Conservation (phyloP, 2,797 vertebrate species). For the Glossophaga mutica region DNA sequence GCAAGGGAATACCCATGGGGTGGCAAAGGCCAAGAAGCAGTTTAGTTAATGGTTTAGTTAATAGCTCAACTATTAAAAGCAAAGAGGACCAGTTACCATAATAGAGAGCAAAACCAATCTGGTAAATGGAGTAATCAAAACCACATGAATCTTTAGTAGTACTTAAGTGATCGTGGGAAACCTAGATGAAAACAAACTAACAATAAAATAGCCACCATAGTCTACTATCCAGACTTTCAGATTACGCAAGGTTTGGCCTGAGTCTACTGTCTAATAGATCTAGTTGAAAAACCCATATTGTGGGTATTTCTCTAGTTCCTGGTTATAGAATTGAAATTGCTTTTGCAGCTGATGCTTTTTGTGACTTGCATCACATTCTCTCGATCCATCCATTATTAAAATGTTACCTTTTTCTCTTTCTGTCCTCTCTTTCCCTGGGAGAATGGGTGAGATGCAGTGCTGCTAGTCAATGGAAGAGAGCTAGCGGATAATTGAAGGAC, state of each 20-base stretch:
- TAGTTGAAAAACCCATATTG: background rate
- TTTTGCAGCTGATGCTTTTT: background rate
- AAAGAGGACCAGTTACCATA: background rate
- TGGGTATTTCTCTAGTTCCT: background rate
- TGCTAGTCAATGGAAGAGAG: background rate
- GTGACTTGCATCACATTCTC: background rate
- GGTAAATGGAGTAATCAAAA: background rate
- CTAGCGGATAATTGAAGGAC: background rate
- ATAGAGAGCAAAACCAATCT: slow-evolving; percentile 2
- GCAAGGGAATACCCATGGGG: background rate
- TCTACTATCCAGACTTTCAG: background rate
- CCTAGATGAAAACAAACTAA: background rate
- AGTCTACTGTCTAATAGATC: background rate
- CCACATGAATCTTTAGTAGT: background rate
- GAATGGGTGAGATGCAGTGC: background rate
- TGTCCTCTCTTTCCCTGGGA: background rate
- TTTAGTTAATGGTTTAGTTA: slow-evolving; percentile 35
- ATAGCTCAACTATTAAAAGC: slow-evolving; percentile 7
- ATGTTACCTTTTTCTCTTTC: background rate
- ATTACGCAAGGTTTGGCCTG: background rate
- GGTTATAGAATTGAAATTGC: background rate
- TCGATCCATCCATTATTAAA: background rate
- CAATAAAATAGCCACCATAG: background rate
- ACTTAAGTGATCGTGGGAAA: background rate
- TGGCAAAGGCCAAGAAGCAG: background rate